Base-by-base conservation (phyloP, 2,888 invertebrate species). In the Drosophila niveifrons region DNA sequence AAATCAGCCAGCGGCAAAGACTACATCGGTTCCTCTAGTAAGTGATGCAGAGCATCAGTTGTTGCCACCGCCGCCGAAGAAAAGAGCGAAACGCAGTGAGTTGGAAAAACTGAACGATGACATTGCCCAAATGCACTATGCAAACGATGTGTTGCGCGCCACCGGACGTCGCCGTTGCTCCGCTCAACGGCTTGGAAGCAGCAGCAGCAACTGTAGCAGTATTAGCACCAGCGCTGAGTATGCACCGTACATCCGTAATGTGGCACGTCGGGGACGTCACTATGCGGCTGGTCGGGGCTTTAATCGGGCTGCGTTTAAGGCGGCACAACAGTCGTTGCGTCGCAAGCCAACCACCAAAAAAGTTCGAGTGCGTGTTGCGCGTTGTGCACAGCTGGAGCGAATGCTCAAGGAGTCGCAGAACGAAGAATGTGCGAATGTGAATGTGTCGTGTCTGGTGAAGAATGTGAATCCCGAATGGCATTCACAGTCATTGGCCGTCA, bases 71-170 rank as follows among this genome's bases (percentile, higher is more conserved):
- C 55, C 48, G n/a, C 86, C 75, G 47, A 94, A 94, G 67, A 64
- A 69, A 44, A 51, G 11, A 77, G n/a, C 72, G 44, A 95, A 95
- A 71, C 87, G 88, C 3, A 90, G 73, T 65, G 95, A 95, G 71
- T 80, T 95, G 34, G 95, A 95, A 68, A 93, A 93, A 80, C 90
- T 95, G 0, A 95, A 95, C 74, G 94, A 94, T 44, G 95, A 95
- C 75, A 94, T 95, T 53, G 93, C 94, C 15, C 94, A 94, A 48
- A 95, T 95, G 94, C 94, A 95, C 72, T 94, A 95, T 48, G 93
- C 94, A 52, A 93, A 94, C 52, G 92, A 91, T 1, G 94, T 95
- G 1, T 90, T 95, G 28, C 94, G 94, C 0, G 94, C 94, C 1
- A 94, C 94, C 0, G 95, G 95, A 0, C 92, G 94, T 70, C 91